Conservation (phyloP, 2,113 vertebrate genomes). For the Ciconia maguari region DNA sequence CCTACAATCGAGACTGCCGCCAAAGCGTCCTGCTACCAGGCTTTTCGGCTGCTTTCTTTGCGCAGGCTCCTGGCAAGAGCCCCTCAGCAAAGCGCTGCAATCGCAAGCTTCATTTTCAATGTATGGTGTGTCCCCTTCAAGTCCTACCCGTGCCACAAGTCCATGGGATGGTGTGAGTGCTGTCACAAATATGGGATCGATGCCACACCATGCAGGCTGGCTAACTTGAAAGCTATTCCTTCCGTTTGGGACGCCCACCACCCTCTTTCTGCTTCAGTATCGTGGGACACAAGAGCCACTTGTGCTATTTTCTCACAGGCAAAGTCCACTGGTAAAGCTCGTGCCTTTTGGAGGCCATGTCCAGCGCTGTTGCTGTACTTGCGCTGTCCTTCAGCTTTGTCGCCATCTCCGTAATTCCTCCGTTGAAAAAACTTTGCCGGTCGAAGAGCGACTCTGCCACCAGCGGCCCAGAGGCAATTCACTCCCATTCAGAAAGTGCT, state of each 20-base stretch:
- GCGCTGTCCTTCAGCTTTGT: not conserved
- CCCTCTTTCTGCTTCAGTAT: not conserved
- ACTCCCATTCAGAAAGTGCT: not conserved
- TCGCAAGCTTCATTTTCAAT: rapidly evolving
- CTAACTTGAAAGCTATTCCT: not conserved
- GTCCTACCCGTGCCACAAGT: rapidly evolving
- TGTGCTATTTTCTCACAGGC: not conserved
- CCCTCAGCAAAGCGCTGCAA: rapidly evolving
- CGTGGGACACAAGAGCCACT: not conserved
- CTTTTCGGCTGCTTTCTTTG: not conserved
- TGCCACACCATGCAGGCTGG: rapidly evolving
- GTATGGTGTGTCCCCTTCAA: rapidly evolving
- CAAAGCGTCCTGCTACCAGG: not conserved
- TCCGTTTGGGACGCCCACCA: not conserved
- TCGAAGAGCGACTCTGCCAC: not conserved
- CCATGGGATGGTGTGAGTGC: rapidly evolving
- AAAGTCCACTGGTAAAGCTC: not conserved
- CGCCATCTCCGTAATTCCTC: not conserved
- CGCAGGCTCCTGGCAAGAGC: not conserved
- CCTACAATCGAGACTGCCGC: rapidly evolving
- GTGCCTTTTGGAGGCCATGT: not conserved
- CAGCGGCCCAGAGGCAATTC: not conserved
- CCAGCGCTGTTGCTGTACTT: not conserved
- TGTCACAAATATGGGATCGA: rapidly evolving
- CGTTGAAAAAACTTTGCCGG: not conserved